Percentiles rank a stretch among this genome's conserved stretches.
These are phyloP conservation scores for Carettochelys insculpta DNA, from an alignment of 2,113 vertebrate species.

Conservation along the genomic window DNA sequence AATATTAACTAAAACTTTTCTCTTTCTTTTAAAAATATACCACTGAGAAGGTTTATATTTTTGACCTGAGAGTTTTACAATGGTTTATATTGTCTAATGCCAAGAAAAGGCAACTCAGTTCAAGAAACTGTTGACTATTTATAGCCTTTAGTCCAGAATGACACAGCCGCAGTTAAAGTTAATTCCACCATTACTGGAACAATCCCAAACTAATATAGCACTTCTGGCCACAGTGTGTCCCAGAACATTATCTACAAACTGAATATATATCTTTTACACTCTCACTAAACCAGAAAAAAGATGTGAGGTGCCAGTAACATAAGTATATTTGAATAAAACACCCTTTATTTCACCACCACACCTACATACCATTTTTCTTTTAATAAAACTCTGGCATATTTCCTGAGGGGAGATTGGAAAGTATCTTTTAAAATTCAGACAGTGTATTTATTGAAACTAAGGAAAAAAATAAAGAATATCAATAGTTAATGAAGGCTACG, in stretches of 20 bases:
- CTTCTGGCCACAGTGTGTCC: constrained; percentile 54
- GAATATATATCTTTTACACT: constrained; percentile 28
- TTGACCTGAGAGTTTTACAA: background rate
- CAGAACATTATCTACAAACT: constrained; percentile 54
- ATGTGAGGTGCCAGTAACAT: constrained; percentile 36
- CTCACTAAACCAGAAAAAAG: constrained; percentile 43
- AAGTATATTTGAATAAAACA: background rate
- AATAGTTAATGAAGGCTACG: background rate
- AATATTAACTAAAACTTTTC: background rate
- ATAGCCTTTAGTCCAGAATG: constrained; percentile 5
- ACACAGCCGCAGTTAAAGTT: constrained; percentile 17
- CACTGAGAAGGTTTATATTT: background rate
- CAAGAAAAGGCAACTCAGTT: constrained; percentile 2
- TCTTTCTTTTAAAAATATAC: background rate
- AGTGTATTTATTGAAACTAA: background rate
- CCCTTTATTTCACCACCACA: background rate
- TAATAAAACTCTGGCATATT: background rate
- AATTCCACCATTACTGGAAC: constrained; percentile 45
- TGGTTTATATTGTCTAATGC: background rate
- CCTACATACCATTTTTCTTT: background rate
- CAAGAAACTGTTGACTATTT: background rate
- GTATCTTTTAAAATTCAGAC: background rate
- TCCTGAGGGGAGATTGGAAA: background rate
- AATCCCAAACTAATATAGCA: constrained; percentile 52
- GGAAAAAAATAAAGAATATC: background rate